Conservation (phyloP, 2,797 vertebrate genomes). For the Acanthis flammea region DNA sequence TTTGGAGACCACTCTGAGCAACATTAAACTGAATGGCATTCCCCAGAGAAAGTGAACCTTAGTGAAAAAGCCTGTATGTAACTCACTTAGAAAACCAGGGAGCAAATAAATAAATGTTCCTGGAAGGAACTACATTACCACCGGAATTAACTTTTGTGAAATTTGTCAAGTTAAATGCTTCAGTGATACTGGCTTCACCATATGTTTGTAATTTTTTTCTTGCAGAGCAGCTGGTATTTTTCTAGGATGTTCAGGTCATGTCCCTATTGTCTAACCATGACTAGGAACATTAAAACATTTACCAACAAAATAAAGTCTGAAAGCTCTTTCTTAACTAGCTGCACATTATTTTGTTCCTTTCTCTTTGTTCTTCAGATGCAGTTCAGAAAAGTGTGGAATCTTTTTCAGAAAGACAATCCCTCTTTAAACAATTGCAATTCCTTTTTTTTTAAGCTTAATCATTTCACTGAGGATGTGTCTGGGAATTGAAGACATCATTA, state of each 20-base stretch:
- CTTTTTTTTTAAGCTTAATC: background rate
- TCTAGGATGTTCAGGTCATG: conserved; percentile 44
- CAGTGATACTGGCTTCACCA: background rate
- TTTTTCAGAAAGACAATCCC: background rate
- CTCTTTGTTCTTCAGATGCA: background rate
- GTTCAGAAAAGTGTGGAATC: background rate
- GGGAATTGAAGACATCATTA: background rate
- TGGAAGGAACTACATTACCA: background rate
- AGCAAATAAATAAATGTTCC: background rate
- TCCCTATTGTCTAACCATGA: conserved; percentile 45
- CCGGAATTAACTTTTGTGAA: background rate
- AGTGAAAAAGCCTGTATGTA: background rate
- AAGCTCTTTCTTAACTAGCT: conserved; percentile 25
- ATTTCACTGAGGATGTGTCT: background rate
- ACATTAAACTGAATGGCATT: background rate
- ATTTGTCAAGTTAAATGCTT: conserved; percentile 30
- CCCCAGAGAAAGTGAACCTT: background rate
- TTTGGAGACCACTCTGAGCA: background rate
- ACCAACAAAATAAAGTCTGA: background rate
- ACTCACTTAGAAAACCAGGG: background rate
- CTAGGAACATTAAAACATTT: conserved; percentile 28
- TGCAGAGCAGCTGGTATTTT: conserved; percentile 49
- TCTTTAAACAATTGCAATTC: background rate
- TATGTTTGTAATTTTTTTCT: conserved; percentile 33
- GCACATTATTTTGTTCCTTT: background rate